These are phyloP conservation scores for Threskiornis aethiopicus DNA, from an alignment of 2,797 vertebrate genomes.

Conservation along the genomic window DNA sequence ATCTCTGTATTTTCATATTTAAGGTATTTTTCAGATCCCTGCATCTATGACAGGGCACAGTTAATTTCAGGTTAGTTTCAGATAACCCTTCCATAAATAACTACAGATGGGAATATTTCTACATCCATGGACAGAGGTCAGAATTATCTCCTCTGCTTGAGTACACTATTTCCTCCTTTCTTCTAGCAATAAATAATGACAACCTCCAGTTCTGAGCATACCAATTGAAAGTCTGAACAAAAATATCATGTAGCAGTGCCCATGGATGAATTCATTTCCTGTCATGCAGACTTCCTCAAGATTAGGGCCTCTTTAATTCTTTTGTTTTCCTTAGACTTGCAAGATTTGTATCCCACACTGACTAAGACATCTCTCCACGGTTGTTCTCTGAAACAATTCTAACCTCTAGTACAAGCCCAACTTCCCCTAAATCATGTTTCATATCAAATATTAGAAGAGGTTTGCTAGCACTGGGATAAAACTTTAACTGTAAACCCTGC, in stretches of 20 bases:
- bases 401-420: not conserved
- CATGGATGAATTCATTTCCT: not conserved
- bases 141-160: not conserved
- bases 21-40: not conserved
- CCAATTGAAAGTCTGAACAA: not conserved
- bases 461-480: not conserved
- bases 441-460: not conserved
- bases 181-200: constrained; percentile 3
- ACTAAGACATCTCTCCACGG: not conserved
- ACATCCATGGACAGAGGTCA: not conserved
- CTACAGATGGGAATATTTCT: not conserved
- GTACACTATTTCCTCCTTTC: not conserved
- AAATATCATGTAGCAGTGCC: rapidly evolving
- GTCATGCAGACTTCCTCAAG: not conserved
- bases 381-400: not conserved
- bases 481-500: not conserved
- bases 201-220: not conserved
- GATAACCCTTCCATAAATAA: not conserved
- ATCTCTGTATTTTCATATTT: not conserved
- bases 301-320: not conserved
- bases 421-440: not conserved
- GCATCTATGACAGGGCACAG: not conserved
- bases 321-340: not conserved
- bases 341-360: not conserved
- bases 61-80: not conserved